A percentile compares a stretch with the other conserved stretches of the same genome.
Evolutionary conservation across 2,797 vertebrate species (phyloP).

Genomic region (Chaunax sp.): DNA sequence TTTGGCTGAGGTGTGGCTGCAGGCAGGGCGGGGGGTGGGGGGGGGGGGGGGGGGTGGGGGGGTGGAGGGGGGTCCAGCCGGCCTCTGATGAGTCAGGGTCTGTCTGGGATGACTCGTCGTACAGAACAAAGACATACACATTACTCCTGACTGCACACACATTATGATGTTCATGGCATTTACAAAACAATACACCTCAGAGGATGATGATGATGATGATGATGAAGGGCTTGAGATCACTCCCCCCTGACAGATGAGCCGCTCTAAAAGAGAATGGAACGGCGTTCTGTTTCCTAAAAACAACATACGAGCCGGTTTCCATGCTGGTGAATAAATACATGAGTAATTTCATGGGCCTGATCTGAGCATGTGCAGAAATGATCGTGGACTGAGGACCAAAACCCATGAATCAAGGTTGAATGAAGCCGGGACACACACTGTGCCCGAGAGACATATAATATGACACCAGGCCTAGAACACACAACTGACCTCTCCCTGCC

Average conservation of each 20-base stretch:
- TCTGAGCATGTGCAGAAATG: constrained; percentile 23
- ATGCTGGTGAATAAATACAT: constrained; percentile 44
- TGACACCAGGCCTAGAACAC: constrained; percentile 62
- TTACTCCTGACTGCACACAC: too few species aligned
- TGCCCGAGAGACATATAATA: constrained; percentile 55
- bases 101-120: constrained; percentile 69
- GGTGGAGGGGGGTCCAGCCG: constrained; percentile 38
- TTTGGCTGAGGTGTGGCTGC: constrained; percentile 59
- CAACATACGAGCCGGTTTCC: constrained; percentile 40
- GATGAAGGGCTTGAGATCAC: not conserved
- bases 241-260: constrained; percentile 45
- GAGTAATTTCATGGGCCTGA: constrained; percentile 27
- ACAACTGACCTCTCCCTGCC: constrained; percentile 61
- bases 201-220: constrained; percentile 52
- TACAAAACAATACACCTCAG: constrained; percentile 49
- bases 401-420: constrained; percentile 71
- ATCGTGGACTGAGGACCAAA: constrained; percentile 37
- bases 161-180: constrained; percentile 41
- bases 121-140: constrained; percentile 45
- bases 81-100: constrained; percentile 74
- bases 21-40: constrained; percentile 33
- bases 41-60: too few species aligned
- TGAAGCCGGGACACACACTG: constrained; percentile 59
- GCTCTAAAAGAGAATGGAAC: constrained; percentile 55
- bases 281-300: constrained; percentile 45